Evolutionary conservation across 2,888 invertebrate genomes (phyloP), one percentile per base, ranked within the genome.

Genomic region (Odontocolon sp.): DNA sequence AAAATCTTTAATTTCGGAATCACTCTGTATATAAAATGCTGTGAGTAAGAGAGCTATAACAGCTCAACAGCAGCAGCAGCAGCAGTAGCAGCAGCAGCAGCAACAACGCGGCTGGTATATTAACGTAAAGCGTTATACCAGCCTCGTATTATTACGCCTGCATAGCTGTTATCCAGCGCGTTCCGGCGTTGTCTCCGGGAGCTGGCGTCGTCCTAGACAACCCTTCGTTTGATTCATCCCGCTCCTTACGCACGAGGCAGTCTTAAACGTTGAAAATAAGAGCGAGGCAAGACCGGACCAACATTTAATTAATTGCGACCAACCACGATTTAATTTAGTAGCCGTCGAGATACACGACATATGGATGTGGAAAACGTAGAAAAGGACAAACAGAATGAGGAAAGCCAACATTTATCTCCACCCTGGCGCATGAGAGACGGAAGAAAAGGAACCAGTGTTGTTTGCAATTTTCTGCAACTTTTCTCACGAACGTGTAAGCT

Each of bases 81-180:
- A 38, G 38, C 38, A 6, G 21, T 28, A 6, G 21, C 18, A 45
- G 54, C 56, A 59, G 66, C 40, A 72, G 56, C n/a, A n/a, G n/a
- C n/a, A n/a, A n/a, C n/a, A n/a, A n/a, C 70, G 66, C 66, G 52
- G 57, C 45, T 59, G 45, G 45, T 59, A n/a, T n/a, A 66, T 75
- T 76, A 76, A 66, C 59, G 70, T 45, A 61, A 59, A 59, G 70
- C 61, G 70, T 76, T 70, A 71, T 71, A 76, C 66, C 63, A 75
- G 69, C 40, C 59, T 61, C 38, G 70, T 71, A 76, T 76, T 71
- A 76, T 76, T 67, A 71, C 66, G 66, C 75, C 66, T 70, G 76
- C 66, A 71, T 76, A 54, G 76, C 70, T 67, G 61, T 70, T 76
- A 71, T 70, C 21, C 70, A 36, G 47, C 52, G 54, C 31, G 36